Conservation (phyloP, 1,140 invertebrate species). For the Drosophila tropicalis region DNA sequence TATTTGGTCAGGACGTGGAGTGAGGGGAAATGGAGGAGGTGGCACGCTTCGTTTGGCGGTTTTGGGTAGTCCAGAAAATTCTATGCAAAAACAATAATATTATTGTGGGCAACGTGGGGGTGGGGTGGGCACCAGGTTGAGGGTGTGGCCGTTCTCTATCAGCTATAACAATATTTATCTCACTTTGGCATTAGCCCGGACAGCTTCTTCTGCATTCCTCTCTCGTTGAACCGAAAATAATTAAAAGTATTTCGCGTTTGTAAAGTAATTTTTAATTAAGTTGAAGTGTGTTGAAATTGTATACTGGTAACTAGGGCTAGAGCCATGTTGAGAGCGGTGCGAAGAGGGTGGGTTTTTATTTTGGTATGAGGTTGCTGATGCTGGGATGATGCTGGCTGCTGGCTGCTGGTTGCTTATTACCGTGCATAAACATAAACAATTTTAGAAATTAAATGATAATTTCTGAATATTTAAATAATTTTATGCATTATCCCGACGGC, state of each 20-base stretch:
- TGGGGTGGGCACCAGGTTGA: neutral
- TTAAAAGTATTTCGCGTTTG: conserved; percentile 81
- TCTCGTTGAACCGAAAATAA: conserved; percentile 75
- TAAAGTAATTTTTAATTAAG: conserved; percentile 82
- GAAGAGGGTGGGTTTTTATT: conserved; percentile 8
- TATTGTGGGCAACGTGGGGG: neutral
- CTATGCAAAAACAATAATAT: conserved; percentile 8
- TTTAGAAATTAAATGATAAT: conserved; percentile 82
- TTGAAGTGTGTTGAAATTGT: conserved; percentile 73
- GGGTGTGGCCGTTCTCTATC: neutral
- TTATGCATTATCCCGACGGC: conserved; percentile 70
- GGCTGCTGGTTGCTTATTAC: conserved; percentile 74
- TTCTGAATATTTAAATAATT: conserved; percentile 79
- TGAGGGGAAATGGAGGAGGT: neutral
- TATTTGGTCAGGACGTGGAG: neutral
- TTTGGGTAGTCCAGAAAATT: neutral
- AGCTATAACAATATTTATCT: conserved; percentile 42
- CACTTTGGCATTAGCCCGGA: conserved; percentile 17
- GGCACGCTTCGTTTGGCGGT: neutral
- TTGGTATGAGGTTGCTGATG: neutral
- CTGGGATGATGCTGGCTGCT: conserved; percentile 25
- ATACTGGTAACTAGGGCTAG: conserved; percentile 15
- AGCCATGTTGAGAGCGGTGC: conserved; percentile 1
- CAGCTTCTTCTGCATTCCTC: conserved; percentile 65
- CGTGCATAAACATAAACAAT: conserved; percentile 80